Conservation (phyloP, 2,797 vertebrate species). For the Propithecus deckenii region DNA sequence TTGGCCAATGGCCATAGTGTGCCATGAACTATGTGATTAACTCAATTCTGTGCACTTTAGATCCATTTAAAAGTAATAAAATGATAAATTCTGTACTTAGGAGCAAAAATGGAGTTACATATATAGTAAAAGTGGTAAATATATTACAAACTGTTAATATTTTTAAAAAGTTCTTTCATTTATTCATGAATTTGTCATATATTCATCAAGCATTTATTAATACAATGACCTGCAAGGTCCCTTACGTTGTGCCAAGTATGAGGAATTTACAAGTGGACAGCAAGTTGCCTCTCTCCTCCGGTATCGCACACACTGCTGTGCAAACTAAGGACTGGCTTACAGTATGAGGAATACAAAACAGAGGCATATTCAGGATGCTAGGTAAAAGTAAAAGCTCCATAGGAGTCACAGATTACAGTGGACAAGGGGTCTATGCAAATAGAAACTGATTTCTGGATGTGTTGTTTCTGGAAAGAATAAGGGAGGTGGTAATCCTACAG, state of each 20-base stretch:
- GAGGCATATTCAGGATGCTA: neutral
- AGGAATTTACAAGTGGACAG: neutral
- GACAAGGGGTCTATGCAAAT: neutral
- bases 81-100: neutral
- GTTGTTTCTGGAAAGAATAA: neutral
- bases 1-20: neutral
- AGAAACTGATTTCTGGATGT: neutral
- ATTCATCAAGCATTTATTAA: neutral
- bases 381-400: neutral
- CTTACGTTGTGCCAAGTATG: neutral
- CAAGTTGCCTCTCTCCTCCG: neutral
- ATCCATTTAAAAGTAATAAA: neutral
- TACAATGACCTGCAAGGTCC: neutral
- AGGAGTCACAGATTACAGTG: neutral
- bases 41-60: neutral
- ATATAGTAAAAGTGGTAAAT: neutral
- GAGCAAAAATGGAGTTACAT: neutral
- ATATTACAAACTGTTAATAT: neutral
- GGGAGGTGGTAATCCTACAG: neutral
- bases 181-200: neutral
- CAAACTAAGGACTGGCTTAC: neutral
- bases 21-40: neutral
- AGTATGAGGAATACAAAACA: neutral
- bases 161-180: neutral
- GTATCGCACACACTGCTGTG: neutral